Conservation (phyloP, 2,797 vertebrate genomes). For the Novumbra hubbsi region DNA sequence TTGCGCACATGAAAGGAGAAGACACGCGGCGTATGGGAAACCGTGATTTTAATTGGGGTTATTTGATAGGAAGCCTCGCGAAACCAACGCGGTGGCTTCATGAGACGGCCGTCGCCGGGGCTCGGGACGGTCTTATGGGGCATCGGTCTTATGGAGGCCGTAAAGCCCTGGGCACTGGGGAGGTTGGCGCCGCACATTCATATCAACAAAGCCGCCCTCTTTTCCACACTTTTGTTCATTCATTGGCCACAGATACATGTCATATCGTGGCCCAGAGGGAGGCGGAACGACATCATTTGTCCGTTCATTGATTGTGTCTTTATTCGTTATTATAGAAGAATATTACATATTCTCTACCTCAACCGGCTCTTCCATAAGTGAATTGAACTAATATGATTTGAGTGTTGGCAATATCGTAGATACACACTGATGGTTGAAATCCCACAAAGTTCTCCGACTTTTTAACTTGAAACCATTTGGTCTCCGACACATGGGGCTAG, state of each 20-base stretch:
- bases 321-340: slow-evolving; percentile 63
- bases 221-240: neutral
- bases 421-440: slow-evolving; percentile 52
- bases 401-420: slow-evolving; percentile 38
- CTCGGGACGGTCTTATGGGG: too few relatives aligned
- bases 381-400: slow-evolving; percentile 52
- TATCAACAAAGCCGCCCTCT: slow-evolving; percentile 1
- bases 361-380: slow-evolving; percentile 43
- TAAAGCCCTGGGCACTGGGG: neutral
- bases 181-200: slow-evolving; percentile 4
- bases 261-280: slow-evolving; percentile 41
- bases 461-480: slow-evolving; percentile 51
- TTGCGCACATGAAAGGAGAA: slow-evolving; percentile 70
- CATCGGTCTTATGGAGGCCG: slow-evolving; percentile 32
- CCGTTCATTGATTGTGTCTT: slow-evolving; percentile 56
- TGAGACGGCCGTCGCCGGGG: slow-evolving; percentile 78
- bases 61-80: slow-evolving; percentile 84
- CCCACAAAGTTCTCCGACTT: slow-evolving; percentile 45
- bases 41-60: slow-evolving; percentile 90
- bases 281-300: slow-evolving; percentile 47
- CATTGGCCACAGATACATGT: neutral
- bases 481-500: slow-evolving; percentile 32
- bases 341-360: slow-evolving; percentile 49
- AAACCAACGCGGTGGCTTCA: slow-evolving; percentile 86
- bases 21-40: slow-evolving; percentile 87